Evolutionary conservation across 2,113 vertebrate genomes (phyloP).

Genomic region (Phrynosoma blainvillii): DNA sequence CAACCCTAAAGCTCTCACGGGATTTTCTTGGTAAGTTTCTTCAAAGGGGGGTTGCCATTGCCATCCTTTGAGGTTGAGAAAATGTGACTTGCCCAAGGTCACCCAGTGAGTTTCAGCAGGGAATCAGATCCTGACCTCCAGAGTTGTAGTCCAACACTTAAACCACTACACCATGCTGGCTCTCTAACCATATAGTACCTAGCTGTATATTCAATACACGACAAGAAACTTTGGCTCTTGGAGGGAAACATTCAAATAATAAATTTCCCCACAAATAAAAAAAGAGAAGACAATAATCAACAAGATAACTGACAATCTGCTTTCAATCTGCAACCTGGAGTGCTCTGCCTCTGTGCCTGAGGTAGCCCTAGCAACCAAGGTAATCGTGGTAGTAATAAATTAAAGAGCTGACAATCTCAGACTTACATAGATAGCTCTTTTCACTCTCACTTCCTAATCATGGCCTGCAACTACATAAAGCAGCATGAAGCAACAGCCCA

Average conservation of each 20-base stretch:
- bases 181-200: too few species aligned
- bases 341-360: neutral
- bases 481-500: accelerated
- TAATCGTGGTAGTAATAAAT: neutral
- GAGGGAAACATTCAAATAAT: neutral
- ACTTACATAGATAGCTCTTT: neutral
- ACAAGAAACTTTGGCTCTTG: neutral
- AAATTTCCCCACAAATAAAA: neutral
- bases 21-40: too few species aligned
- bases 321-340: neutral
- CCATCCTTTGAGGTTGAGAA: too few species aligned
- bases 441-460: accelerated
- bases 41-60: too few species aligned
- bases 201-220: neutral
- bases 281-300: neutral
- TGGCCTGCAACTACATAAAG: accelerated
- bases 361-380: neutral
- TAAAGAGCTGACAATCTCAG: neutral
- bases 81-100: too few species aligned
- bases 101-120: too few species aligned
- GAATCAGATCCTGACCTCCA: too few species aligned
- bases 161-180: too few species aligned
- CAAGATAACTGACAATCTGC: neutral
- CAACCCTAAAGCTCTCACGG: too few species aligned
- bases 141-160: too few species aligned